phyloP scores from a whole-genome alignment of 2,113 vertebrate species.

The Neolamprologus hecqui region DNA sequence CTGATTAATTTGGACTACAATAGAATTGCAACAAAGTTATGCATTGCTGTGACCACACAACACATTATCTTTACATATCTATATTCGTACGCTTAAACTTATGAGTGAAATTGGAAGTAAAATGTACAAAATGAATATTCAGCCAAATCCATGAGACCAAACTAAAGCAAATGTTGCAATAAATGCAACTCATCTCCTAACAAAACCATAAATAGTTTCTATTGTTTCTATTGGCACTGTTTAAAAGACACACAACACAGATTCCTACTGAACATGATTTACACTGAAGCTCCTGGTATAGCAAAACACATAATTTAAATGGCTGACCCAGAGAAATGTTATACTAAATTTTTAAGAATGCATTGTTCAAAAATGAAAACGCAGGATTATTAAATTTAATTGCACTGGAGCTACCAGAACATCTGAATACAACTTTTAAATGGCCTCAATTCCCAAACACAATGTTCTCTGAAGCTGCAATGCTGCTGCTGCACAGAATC shows the following conservation, averaged over 20 bases:
- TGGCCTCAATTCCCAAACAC: neutral
- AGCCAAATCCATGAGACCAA: neutral
- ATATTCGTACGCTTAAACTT: neutral
- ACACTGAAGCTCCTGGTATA: neutral
- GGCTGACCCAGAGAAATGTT: neutral
- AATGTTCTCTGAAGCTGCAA: neutral
- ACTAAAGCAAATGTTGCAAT: neutral
- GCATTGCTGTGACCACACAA: neutral
- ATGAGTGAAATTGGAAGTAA: neutral
- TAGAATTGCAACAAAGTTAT: neutral
- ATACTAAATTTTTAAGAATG: neutral
- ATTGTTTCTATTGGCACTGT: neutral
- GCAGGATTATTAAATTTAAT: neutral
- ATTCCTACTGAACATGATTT: neutral
- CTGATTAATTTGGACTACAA: neutral
- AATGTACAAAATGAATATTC: neutral
- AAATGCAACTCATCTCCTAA: neutral
- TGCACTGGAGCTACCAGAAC: neutral
- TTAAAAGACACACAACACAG: neutral
- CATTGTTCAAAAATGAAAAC: neutral
- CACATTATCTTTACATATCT: neutral
- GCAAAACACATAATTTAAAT: neutral
- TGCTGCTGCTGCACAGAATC: neutral
- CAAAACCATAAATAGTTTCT: neutral
- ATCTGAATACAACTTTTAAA: neutral